Conservation (phyloP, 1,140 invertebrate species). For the Homarus americanus region DNA sequence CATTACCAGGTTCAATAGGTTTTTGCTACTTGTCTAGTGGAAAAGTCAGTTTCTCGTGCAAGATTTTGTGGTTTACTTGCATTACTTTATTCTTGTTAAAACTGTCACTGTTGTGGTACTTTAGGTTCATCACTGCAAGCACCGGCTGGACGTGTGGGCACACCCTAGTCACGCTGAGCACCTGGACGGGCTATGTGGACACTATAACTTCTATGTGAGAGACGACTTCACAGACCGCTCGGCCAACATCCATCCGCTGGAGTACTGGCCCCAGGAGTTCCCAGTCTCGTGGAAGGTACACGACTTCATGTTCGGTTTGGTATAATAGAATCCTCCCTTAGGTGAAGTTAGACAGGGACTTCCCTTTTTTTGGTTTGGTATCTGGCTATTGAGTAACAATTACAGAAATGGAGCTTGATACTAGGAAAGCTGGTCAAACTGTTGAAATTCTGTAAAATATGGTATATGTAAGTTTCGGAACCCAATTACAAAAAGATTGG, state of each 20-base stretch:
- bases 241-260: not conserved
- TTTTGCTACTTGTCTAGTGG: not conserved
- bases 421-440: too few relatives aligned
- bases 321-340: not conserved
- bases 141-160: constrained; percentile 28
- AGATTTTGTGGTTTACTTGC: not conserved
- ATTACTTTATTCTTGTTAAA: not conserved
- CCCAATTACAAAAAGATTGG: too few relatives aligned
- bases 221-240: constrained; percentile 10
- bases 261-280: not conserved
- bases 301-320: not conserved
- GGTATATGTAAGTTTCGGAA: too few relatives aligned
- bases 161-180: not conserved
- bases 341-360: not conserved
- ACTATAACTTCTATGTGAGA: constrained; percentile 16
- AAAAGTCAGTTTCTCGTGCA: not conserved
- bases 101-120: not conserved
- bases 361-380: not conserved
- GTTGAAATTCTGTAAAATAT: too few relatives aligned
- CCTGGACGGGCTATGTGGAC: constrained; percentile 25
- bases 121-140: not conserved
- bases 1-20: too few relatives aligned
- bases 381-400: too few relatives aligned
- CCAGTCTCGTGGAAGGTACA: not conserved
- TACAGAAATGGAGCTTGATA: not conserved